These are phyloP conservation scores for Harlomillsia oculata DNA, from an alignment of 1,140 invertebrate species.

Conservation along the genomic window DNA sequence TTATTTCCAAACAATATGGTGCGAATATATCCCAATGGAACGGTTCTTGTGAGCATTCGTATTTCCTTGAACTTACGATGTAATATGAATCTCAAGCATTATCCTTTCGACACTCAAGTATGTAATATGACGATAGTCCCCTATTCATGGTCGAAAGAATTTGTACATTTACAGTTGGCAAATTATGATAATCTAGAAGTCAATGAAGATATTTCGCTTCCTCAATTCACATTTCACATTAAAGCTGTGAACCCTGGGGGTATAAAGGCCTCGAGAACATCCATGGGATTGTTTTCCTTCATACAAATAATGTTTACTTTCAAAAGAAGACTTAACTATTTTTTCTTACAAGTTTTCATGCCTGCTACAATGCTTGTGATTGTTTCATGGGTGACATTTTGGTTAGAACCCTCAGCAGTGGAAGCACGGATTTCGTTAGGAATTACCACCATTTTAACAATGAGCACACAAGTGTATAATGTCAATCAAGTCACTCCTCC, in stretches of 20 bases:
- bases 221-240: conserved; percentile 83
- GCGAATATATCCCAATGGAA: conserved; percentile 44
- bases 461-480: conserved; percentile 48
- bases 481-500: conserved; percentile 37
- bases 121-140: conserved; percentile 1
- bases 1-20: conserved; percentile 41
- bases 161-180: conserved; percentile 88
- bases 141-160: conserved; percentile 88
- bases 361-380: conserved; percentile 49
- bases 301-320: conserved; percentile 45
- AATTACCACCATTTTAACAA: conserved; percentile 50
- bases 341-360: conserved; percentile 47
- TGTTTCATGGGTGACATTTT: conserved; percentile 50
- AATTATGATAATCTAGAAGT: conserved; percentile 86
- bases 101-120: conserved; percentile 10
- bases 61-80: conserved; percentile 2
- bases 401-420: conserved; percentile 43
- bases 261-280: conserved; percentile 86
- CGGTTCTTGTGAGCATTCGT: conserved; percentile 39
- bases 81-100: conserved; percentile 10
- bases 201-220: conserved; percentile 82
- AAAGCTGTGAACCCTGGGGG: conserved; percentile 87
- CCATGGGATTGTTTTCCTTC: conserved; percentile 44
- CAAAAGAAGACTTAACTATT: conserved; percentile 48
- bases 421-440: conserved; percentile 48